Percentiles rank a stretch among this genome's conserved stretches.
Evolutionary conservation across 1,140 invertebrate genomes (phyloP).

Genomic region (Pseudomyrmex sp.): DNA sequence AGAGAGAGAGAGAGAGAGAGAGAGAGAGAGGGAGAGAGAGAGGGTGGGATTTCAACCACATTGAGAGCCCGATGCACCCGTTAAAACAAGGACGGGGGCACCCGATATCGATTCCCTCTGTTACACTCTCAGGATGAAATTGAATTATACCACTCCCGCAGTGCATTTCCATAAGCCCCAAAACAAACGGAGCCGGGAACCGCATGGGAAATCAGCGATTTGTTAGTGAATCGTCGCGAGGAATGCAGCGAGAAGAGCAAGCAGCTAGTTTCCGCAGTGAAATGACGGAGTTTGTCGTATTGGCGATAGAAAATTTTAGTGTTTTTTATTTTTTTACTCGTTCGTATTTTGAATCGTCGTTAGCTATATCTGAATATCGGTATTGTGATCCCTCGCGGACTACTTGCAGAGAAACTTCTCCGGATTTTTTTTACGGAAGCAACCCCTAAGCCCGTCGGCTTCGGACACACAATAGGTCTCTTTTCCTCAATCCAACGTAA

Average conservation of each 20-base stretch:
- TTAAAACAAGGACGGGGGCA: slow-evolving; percentile 35
- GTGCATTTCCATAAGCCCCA: slow-evolving; percentile 75
- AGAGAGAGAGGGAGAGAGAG: not conserved
- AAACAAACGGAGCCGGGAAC: slow-evolving; percentile 73
- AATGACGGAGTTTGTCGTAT: slow-evolving; percentile 2
- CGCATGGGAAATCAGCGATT: slow-evolving; percentile 78
- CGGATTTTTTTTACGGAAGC: slow-evolving; percentile 17
- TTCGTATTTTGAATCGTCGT: not conserved
- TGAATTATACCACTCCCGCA: slow-evolving; percentile 71
- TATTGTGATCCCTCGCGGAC: slow-evolving; percentile 2
- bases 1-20: too few species aligned
- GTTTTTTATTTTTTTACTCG: slow-evolving; percentile 22
- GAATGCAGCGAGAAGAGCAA: slow-evolving; percentile 61
- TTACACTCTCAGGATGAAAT: slow-evolving; percentile 66
- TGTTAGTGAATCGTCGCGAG: slow-evolving; percentile 72
- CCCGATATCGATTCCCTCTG: slow-evolving; percentile 49
- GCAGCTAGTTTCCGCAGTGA: slow-evolving; percentile 46
- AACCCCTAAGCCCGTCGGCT: slow-evolving; percentile 19
- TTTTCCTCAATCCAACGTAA: slow-evolving; percentile 20
- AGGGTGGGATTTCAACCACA: slow-evolving; percentile 46
- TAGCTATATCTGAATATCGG: slow-evolving; percentile 11
- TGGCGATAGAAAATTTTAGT: slow-evolving; percentile 18
- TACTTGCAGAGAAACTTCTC: not conserved
- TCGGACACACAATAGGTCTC: slow-evolving; percentile 22
- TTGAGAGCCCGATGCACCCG: not conserved